These are phyloP conservation scores for Nixonia krombeini DNA, from an alignment of 1,140 invertebrate species.

Conservation along the genomic window DNA sequence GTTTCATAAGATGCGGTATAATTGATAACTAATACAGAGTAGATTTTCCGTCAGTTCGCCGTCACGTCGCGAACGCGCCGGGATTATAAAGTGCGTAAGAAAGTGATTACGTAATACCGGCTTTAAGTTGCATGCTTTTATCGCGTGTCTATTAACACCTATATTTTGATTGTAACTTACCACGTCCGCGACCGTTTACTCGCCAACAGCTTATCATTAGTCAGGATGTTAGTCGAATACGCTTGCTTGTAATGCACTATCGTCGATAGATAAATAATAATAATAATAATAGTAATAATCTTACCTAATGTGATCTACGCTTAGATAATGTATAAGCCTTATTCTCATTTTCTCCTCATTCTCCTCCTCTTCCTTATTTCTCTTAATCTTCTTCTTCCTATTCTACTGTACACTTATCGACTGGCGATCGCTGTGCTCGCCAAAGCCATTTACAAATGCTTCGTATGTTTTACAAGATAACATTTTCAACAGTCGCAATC, in stretches of 20 bases:
- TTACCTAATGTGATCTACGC: constrained; percentile 21
- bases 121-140: constrained; percentile 31
- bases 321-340: constrained; percentile 11
- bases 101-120: constrained; percentile 41
- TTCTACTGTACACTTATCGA: no score
- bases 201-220: constrained; percentile 33
- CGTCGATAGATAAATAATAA: constrained; percentile 33
- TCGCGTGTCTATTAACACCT: constrained; percentile 38
- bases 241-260: constrained; percentile 30
- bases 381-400: constrained; percentile 4
- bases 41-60: constrained; percentile 26
- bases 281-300: no score
- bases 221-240: constrained; percentile 20
- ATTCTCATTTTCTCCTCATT: no score
- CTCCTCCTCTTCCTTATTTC: constrained; percentile 19
- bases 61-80: constrained; percentile 21
- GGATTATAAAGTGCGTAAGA: constrained; percentile 37
- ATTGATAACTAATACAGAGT: constrained; percentile 23
- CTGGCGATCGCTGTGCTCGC: no score
- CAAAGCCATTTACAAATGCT: no score
- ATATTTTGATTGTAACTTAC: constrained; percentile 42
- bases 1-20: constrained; percentile 13
- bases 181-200: constrained; percentile 31
- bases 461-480: no score
- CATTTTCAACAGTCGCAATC: no score